Evolutionary conservation across 2,113 vertebrate species (phyloP).

Genomic region (Perccottus glenii): DNA sequence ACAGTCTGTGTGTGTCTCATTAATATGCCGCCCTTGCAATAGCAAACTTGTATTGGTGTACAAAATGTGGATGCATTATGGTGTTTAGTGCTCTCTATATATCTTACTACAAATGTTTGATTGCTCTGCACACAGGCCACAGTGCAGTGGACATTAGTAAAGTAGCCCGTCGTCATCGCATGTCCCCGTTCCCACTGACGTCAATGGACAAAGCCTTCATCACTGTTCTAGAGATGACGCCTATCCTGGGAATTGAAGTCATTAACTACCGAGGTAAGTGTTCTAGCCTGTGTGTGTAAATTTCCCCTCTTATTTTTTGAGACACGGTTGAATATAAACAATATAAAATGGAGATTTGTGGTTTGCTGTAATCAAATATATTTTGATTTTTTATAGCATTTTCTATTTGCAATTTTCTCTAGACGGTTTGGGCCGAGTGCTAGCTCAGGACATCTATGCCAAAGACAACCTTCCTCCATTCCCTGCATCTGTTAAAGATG

Average conservation of each 20-base stretch:
- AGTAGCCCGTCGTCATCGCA: constrained; percentile 97
- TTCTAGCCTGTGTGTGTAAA: constrained; percentile 3
- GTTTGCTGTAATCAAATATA: too few species aligned
- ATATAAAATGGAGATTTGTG: not conserved
- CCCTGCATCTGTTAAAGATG: constrained; percentile 97
- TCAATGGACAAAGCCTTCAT: constrained; percentile 99
- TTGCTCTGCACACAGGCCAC: constrained; percentile 82
- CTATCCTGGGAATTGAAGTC: constrained; percentile 97
- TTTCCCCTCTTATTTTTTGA: not conserved
- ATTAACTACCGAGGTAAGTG: constrained; percentile 96
- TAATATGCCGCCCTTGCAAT: not conserved
- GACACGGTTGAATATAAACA: too few species aligned
- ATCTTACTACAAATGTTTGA: not conserved
- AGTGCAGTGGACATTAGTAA: constrained; percentile 99
- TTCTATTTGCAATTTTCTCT: constrained; percentile 2
- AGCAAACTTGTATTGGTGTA: not conserved
- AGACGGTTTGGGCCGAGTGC: constrained; percentile 98
- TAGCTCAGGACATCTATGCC: constrained; percentile 99
- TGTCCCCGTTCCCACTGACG: constrained; percentile 98
- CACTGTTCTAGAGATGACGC: constrained; percentile 98
- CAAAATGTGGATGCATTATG: not conserved
- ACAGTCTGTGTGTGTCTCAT: constrained; percentile 2
- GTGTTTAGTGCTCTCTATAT: not conserved
- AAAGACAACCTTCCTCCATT: constrained; percentile 99
- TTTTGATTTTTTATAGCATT: not conserved